Evolutionary conservation across 2,113 vertebrate species (phyloP).

Genomic region (Sus scrofa): DNA sequence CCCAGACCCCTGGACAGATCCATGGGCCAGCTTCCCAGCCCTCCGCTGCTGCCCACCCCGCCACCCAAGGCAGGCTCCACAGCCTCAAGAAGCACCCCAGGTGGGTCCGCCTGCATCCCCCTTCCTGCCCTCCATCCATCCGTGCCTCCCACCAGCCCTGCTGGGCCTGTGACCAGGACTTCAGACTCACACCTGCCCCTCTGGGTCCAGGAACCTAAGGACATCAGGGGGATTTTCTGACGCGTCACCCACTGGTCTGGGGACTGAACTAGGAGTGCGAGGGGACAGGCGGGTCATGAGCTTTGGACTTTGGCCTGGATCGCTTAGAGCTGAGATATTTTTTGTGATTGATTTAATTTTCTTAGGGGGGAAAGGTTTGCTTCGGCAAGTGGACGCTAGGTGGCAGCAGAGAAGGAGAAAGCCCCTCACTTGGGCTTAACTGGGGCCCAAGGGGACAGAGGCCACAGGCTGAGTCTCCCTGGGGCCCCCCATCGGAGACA

Average conservation of each 20-base stretch:
- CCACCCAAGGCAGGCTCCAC: slow-evolving; percentile 88
- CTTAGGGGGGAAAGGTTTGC: fast-evolving
- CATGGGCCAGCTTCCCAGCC: slow-evolving; percentile 87
- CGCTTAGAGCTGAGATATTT: fast-evolving
- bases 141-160: fast-evolving
- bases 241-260: fast-evolving
- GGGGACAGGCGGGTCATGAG: fast-evolving
- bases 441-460: neutral
- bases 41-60: slow-evolving; percentile 86
- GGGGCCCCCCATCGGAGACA: neutral
- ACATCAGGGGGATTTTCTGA: fast-evolving
- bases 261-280: fast-evolving
- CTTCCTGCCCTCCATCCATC: neutral
- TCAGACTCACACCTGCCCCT: neutral
- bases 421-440: neutral
- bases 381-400: neutral
- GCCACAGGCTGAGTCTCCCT: fast-evolving
- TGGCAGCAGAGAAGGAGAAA: neutral
- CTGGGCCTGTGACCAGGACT: neutral
- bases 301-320: neutral
- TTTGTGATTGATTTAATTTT: neutral
- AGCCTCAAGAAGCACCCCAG: slow-evolving; percentile 85
- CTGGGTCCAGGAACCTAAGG: neutral
- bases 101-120: slow-evolving; percentile 68
- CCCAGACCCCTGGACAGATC: slow-evolving; percentile 85